Conservation (phyloP, 2,797 vertebrate species). For the Spinus pinus region DNA sequence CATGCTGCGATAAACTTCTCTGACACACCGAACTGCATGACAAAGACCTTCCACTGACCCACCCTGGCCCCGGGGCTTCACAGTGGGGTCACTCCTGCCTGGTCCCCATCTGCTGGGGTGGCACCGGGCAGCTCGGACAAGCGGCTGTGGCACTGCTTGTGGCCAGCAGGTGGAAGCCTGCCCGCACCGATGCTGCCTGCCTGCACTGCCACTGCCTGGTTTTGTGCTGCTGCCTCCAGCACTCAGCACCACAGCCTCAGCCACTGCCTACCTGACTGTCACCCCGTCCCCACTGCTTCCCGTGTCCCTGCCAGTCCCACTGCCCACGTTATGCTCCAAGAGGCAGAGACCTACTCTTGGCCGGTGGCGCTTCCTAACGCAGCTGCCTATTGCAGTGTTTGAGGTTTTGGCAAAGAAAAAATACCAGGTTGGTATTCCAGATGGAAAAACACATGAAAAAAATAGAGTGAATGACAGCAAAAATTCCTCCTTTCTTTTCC, state of each 20-base stretch:
- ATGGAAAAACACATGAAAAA: not conserved
- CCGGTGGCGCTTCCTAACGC: rapidly evolving
- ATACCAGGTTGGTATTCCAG: not conserved
- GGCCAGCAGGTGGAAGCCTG: constrained; percentile 46
- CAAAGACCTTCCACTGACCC: rapidly evolving
- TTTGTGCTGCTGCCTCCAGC: not conserved
- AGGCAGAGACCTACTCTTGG: not conserved
- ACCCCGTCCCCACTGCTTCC: not conserved
- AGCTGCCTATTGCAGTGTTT: not conserved
- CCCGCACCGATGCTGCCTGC: not conserved
- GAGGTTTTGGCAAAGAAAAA: not conserved
- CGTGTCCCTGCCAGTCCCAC: not conserved
- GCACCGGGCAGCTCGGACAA: not conserved
- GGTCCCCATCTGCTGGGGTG: not conserved
- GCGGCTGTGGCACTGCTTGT: not conserved
- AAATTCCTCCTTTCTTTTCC: not conserved
- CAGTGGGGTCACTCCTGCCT: rapidly evolving
- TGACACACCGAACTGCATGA: not conserved
- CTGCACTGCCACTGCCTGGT: not conserved
- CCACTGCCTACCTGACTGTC: rapidly evolving
- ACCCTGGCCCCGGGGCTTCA: not conserved
- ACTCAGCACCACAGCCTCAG: not conserved
- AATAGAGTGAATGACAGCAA: not conserved
- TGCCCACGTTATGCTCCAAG: rapidly evolving
- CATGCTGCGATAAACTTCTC: not conserved